phyloP scores from a whole-genome alignment of 2,888 invertebrate species.

The Kryphioiulus occultus region DNA sequence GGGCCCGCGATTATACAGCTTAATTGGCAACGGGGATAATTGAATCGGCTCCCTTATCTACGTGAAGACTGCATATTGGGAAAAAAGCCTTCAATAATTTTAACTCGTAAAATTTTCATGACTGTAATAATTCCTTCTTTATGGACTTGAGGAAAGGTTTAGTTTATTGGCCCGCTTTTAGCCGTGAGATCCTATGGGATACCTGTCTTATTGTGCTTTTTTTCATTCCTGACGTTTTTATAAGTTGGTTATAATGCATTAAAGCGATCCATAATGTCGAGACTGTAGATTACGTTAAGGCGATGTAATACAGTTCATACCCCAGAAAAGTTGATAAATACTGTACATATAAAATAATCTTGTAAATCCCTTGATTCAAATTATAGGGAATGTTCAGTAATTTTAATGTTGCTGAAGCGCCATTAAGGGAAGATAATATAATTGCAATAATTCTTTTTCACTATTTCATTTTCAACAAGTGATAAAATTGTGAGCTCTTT shows the following conservation, averaged over 20 bases:
- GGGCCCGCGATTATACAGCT: constrained; percentile 28
- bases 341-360: no score
- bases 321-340: no score
- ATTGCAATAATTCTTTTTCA: no score
- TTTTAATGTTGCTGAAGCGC: no score
- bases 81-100: constrained; percentile 13
- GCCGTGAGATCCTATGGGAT: neutral
- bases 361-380: no score
- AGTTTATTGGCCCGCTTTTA: neutral
- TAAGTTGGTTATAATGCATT: neutral
- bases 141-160: constrained; percentile 29
- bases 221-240: neutral
- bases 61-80: neutral
- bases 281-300: no score
- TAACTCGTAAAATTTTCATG: constrained; percentile 32
- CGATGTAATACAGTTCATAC: no score
- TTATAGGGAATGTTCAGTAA: no score
- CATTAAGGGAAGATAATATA: no score
- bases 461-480: no score
- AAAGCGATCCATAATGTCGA: no score
- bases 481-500: no score
- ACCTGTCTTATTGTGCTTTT: neutral
- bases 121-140: constrained; percentile 16
- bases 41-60: neutral
- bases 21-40: constrained; percentile 33